Base-by-base conservation (phyloP, 2,888 invertebrate species). In the Eumerus sabulonum region DNA sequence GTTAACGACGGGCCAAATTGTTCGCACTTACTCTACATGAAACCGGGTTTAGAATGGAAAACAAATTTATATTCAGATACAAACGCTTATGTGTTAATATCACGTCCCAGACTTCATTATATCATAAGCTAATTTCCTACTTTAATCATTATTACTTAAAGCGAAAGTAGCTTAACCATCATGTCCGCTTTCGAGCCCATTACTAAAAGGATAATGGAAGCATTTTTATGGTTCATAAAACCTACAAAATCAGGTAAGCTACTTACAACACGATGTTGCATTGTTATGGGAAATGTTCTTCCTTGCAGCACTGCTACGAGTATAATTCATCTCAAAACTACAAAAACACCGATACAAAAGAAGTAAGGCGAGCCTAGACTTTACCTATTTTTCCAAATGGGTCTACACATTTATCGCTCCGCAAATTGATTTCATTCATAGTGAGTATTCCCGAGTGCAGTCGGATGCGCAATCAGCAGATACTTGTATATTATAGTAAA, bases 201-300 rank as follows among this genome's bases (percentile, higher is more conserved):
- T 45, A 51, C 45, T 18, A 2, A 35, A 59, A 50, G 50, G 45
- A 44, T 44, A 51, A 59, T 59, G 51, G 51, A 50, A 16, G 48
- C 57, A 59, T 70, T 76, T 76, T 76, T 70, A 63, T 63, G 76
- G 76, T 76, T 68, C 68, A 36, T 13, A 53, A 68, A 63, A 13
- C 57, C 19, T 38, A 53, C 18, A 38, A 59, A 56, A 60, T 59
- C 27, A 57, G 38, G 45, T 50, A 63, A 54, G 27, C 36, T 57
- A 63, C 40, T n/a, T 47, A 4, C 27, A 4, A 44, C 27, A 50
- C 44, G 35, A 57, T 71, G 36, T 45, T 57, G 71, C 64, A 64
- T 64, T 72, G 57, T 64, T 53, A 45, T 57, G n/a, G n/a, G n/a
- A n/a, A n/a, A 14, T 64, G 27, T 47, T 59, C 27, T 45, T 53